Evolutionary conservation across 1,140 invertebrate genomes (phyloP).

Genomic region (Bombus picipes): DNA sequence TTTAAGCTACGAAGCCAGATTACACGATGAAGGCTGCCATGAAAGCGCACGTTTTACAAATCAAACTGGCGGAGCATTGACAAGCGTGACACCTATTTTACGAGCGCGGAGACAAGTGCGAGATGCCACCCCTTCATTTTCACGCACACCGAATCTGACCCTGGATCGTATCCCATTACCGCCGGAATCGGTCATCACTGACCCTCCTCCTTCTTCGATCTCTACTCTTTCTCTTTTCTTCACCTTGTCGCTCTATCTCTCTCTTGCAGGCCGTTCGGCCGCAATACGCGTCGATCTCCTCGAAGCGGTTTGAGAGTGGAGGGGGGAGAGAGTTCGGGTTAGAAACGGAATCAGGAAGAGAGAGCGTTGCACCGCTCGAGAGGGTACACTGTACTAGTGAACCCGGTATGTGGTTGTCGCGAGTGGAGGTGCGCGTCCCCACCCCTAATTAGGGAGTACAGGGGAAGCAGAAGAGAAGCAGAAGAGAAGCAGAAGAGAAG

Average conservation of each 20-base stretch:
- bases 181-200: slow-evolving; percentile 71
- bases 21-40: not conserved
- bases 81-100: slow-evolving; percentile 32
- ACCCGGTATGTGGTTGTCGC: slow-evolving; percentile 70
- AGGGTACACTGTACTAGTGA: slow-evolving; percentile 83
- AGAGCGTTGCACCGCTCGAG: slow-evolving; percentile 78
- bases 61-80: not conserved
- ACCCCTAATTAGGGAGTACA: slow-evolving; percentile 31
- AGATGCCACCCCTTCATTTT: slow-evolving; percentile 33
- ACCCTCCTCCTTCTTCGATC: slow-evolving; percentile 56
- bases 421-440: slow-evolving; percentile 61
- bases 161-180: slow-evolving; percentile 69
- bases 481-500: not conserved
- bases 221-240: slow-evolving; percentile 1
- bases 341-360: slow-evolving; percentile 80
- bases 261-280: not conserved
- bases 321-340: slow-evolving; percentile 23
- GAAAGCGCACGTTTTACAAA: not conserved
- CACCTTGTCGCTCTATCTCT: not conserved
- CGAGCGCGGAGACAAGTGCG: slow-evolving; percentile 29
- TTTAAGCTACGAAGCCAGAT: not conserved
- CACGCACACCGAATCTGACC: slow-evolving; percentile 64
- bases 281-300: slow-evolving; percentile 45
- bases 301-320: not conserved
- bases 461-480: not conserved